Base-by-base conservation (phyloP, 2,888 invertebrate species). In the Netelia inedita region DNA sequence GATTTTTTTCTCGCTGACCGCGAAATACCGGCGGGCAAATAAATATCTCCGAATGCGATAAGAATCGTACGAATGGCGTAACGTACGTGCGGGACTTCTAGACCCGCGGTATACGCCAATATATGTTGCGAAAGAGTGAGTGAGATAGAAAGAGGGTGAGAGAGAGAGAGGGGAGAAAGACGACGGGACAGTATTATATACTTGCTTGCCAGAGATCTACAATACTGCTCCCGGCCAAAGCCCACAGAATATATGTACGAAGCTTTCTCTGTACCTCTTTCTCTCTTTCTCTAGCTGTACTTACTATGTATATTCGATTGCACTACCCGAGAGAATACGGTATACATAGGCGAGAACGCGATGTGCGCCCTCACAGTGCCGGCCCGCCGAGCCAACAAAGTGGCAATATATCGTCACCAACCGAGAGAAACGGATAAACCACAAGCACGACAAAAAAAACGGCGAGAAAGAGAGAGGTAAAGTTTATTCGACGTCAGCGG, bases 51-150 rank as follows among this genome's bases (percentile, higher is more conserved):
- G 85, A 79, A 79, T 71, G 71, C 85, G 85, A 85, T 85, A 85
- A 85, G 79, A 79, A 85, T 85, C 85, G 81, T 82, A 82, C 85
- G 85, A 82, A 85, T 85, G 85, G 85, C 85, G 85, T 82, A 81
- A 85, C 81, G 81, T 82, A 82, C 79, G 81, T 65, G 81, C 76
- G 76, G 73, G 73, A 81, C 61, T 81, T 78, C 68, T 81, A 81
- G 85, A 75, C 79, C 41, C 74, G 55, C 61, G 73, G 69, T 79
- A 66, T 43, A 73, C 82, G 61, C 41, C 66, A 61, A 65, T 55
- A 43, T 82, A 76, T 71, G 57, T 28, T 19, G 57, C 65, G 69
- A 28, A 53, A 46, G 50, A 16, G 46, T 35, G 55, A 55, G 63
- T 61, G 66, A n/a, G 46, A 63, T 53, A 57, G 46, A 66, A 53